Evolutionary conservation across 2,888 invertebrate species (phyloP), one percentile per base, ranked within the genome.

Genomic region (Acholoe squamosa): DNA sequence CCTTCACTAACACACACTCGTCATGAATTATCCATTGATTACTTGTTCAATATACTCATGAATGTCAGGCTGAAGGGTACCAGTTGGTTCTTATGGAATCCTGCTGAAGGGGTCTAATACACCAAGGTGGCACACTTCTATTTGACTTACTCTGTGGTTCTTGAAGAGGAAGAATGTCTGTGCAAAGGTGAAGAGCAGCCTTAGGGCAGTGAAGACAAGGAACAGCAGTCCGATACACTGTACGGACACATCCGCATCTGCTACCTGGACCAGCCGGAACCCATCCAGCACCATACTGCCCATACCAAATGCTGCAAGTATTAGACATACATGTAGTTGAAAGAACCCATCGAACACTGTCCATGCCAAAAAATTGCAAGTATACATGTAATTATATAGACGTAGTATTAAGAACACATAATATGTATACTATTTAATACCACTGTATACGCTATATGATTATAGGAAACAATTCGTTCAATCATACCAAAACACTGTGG

Each of bases 81-180:
- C n/a, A n/a, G n/a, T n/a, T n/a, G n/a, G n/a, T n/a, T n/a, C n/a
- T n/a, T n/a, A n/a, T n/a, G n/a, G n/a, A n/a, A n/a, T n/a, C n/a
- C n/a, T n/a, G n/a, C n/a, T n/a, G n/a, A n/a, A n/a, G n/a, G n/a
- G n/a, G n/a, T n/a, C n/a, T n/a, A n/a, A n/a, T n/a, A n/a, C n/a
- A n/a, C n/a, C n/a, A n/a, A n/a, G n/a, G n/a, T n/a, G n/a, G n/a
- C n/a, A n/a, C n/a, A n/a, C n/a, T n/a, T n/a, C n/a, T n/a, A n/a
- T 14, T 28, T 71, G 43, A 96, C 97, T 97, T 97, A 99, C 99
- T 97, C 98, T 97, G 93, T 99, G 98, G 96, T 99, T 99, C 98
- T 99, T 99, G 96, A 99, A 99, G 95, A 99, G 98, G 96, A 99
- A 99, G 96, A 99, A 99, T 98, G 99, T 99, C 96, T 99, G 99